These are phyloP conservation scores for Fregetta grallaria DNA, from an alignment of 2,113 vertebrate genomes.

Conservation along the genomic window DNA sequence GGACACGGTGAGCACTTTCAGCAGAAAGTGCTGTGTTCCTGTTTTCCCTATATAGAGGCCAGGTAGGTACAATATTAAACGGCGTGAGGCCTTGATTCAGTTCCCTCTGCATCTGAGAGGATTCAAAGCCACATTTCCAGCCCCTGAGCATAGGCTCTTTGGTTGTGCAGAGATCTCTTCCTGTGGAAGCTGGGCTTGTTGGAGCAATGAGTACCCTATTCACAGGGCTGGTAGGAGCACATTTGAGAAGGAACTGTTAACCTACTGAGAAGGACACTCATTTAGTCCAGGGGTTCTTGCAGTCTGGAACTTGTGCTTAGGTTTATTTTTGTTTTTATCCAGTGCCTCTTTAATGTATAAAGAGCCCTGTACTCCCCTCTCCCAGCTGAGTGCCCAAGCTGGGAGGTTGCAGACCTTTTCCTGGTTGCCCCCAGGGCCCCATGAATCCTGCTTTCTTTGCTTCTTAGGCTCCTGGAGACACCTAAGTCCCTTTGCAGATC, in stretches of 20 bases:
- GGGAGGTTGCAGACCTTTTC: constrained; percentile 21
- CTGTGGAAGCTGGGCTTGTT: not conserved
- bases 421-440: not conserved
- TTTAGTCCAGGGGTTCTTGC: not conserved
- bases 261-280: not conserved
- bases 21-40: not conserved
- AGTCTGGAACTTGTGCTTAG: not conserved
- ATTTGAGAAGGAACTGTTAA: not conserved
- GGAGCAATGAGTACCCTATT: not conserved
- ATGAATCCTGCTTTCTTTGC: constrained; percentile 49
- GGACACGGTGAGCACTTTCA: not conserved
- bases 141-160: not conserved
- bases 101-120: not conserved
- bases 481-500: constrained; percentile 38
- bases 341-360: constrained; percentile 10
- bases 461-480: constrained; percentile 26
- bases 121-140: not conserved
- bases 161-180: not conserved
- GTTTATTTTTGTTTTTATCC: constrained; percentile 48
- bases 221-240: not conserved
- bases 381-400: constrained; percentile 25
- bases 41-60: not conserved
- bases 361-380: not conserved
- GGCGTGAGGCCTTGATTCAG: not conserved
- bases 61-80: not conserved